These are phyloP conservation scores for Alexandromys fortis DNA, from an alignment of 2,113 vertebrate genomes.

Conservation along the genomic window DNA sequence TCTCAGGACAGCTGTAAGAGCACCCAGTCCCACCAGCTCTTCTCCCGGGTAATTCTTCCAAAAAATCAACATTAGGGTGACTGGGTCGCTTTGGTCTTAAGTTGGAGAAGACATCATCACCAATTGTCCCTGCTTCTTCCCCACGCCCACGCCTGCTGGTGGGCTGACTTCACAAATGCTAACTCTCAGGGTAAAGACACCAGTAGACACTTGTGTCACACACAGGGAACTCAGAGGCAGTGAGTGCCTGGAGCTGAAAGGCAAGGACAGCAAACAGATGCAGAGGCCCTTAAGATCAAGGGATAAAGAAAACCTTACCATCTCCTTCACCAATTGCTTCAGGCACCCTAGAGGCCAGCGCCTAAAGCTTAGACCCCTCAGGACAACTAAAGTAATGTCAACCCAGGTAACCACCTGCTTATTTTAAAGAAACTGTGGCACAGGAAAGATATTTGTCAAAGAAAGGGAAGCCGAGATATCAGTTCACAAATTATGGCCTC, in stretches of 20 bases:
- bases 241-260: background rate
- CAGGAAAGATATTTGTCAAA: conserved; percentile 23
- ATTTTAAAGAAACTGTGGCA: background rate
- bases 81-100: background rate
- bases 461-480: background rate
- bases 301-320: background rate
- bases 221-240: background rate
- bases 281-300: background rate
- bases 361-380: background rate
- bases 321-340: background rate
- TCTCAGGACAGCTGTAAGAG: background rate
- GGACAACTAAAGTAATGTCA: background rate
- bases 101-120: background rate
- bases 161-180: background rate
- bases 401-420: background rate
- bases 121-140: background rate
- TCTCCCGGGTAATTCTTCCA: background rate
- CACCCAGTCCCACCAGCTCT: background rate
- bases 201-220: background rate
- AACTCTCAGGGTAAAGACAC: background rate
- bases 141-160: background rate
- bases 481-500: background rate
- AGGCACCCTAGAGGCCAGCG: background rate
- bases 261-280: background rate
- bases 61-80: background rate